phyloP scores from a whole-genome alignment of 2,888 invertebrate genomes.

The Drosophila atroscutellata region DNA sequence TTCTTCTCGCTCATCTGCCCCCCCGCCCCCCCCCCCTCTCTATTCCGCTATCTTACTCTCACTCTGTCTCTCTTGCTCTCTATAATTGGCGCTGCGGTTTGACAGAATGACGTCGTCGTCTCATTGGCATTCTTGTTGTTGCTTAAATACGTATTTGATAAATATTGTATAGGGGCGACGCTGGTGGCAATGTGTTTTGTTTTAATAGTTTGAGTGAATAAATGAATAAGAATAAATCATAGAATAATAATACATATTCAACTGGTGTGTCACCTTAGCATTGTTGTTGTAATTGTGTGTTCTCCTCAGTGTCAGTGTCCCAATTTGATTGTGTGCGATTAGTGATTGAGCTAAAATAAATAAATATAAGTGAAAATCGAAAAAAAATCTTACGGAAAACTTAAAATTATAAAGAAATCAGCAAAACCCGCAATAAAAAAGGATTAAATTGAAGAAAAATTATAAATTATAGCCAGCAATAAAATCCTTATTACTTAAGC shows the following conservation, averaged over 20 bases:
- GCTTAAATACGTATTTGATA: slow-evolving; percentile 2
- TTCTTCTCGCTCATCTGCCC: slow-evolving; percentile 9
- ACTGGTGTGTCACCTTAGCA: slow-evolving; percentile 64
- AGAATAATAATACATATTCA: slow-evolving; percentile 16
- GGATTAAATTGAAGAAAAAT: background rate
- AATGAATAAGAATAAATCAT: slow-evolving; percentile 21
- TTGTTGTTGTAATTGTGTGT: slow-evolving; percentile 27
- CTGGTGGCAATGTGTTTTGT: slow-evolving; percentile 26
- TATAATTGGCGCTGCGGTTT: slow-evolving; percentile 34
- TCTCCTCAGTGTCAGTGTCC: slow-evolving; percentile 17
- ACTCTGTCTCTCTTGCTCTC: slow-evolving; percentile 17
- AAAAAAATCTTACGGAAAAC: background rate
- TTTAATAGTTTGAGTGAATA: slow-evolving; percentile 18
- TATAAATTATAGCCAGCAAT: background rate
- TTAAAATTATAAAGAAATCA: background rate
- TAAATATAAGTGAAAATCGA: slow-evolving; percentile 16
- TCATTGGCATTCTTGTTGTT: slow-evolving; percentile 33
- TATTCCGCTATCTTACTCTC: background rate
- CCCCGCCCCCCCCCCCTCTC: slow-evolving; percentile 8
- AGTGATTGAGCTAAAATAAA: slow-evolving; percentile 40
- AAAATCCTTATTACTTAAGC: background rate
- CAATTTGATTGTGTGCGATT: slow-evolving; percentile 12
- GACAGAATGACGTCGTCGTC: slow-evolving; percentile 68
- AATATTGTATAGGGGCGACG: slow-evolving; percentile 17
- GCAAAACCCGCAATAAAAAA: background rate